Evolutionary conservation across 2,113 vertebrate genomes (phyloP), one percentile per base, ranked within the genome.

Genomic region (Plectropomus leopardus): DNA sequence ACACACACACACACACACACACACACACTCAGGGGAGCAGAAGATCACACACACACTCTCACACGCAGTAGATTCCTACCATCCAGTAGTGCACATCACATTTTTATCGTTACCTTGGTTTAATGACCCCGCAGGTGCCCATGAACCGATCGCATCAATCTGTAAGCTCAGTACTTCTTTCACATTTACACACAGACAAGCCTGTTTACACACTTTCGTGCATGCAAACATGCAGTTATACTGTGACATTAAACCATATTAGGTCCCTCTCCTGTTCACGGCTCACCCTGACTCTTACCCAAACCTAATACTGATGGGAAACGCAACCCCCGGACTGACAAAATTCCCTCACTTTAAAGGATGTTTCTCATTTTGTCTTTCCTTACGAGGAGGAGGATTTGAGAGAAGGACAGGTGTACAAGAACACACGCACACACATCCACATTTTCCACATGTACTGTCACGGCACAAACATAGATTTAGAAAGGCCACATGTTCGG

Each of bases 401-500:
- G 24, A 72, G 42, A 16, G 15, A 59, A 19, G 24, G 44, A 42
- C 19, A 42, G 11, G 48, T 59, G 69, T 28, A 75, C 15, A 60
- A 42, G 10, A 48, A 55, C 16, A 48, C 2, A 28, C 67, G 21
- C 15, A 26, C 10, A 3, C 6, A 58, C 13, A 61, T 40, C 28
- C 71, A 69, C 21, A 57, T 19, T 55, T 19, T 42, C 32, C 11
- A 13, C 47, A 75, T 21, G 44, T 17, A 59, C 17, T 40, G 2
- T 30, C 63, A 21, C 19, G n/a, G 4, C 19, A 57, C 45, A 42
- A 64, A 75, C 15, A 40, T 17, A 57, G 21, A 50, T 54, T 60
- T 45, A 59, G n/a, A 59, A 93, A 92, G 91, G 91, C 80, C 89
- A 87, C 86, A 7, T 72, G 44, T 85, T 67, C 67, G 55, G 42